Evolutionary conservation across 2,888 invertebrate genomes (phyloP).

Genomic region (Eupithecia subumbrata): DNA sequence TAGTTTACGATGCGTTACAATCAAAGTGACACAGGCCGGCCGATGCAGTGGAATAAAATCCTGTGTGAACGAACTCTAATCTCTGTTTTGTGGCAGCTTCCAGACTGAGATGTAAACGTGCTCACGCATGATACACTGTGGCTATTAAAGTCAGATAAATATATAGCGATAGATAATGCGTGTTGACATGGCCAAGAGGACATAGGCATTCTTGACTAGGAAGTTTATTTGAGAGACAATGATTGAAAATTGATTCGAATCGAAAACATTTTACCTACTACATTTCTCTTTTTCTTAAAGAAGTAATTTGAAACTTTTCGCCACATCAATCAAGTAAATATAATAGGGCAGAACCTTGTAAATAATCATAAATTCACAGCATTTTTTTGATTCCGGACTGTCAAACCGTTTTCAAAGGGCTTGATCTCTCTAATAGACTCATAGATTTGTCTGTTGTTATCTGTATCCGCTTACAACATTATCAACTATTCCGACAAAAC

Average conservation of each 20-base stretch:
- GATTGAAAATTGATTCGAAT: background rate
- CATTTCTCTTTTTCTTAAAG: background rate
- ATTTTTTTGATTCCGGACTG: background rate
- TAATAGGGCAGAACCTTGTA: background rate
- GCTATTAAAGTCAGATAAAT: conserved; percentile 46
- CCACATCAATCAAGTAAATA: background rate
- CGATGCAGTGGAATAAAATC: conserved; percentile 79
- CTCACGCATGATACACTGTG: conserved; percentile 66
- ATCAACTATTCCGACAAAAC: conserved; percentile 14
- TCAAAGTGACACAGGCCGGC: conserved; percentile 39
- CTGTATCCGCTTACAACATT: conserved; percentile 19
- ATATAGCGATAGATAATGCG: conserved; percentile 39
- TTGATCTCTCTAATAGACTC: conserved; percentile 11
- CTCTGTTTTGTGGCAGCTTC: conserved; percentile 80
- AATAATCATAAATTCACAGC: background rate
- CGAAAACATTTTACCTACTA: background rate
- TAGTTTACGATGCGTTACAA: conserved; percentile 10
- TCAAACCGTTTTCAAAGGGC: background rate
- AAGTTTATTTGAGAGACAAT: conserved; percentile 13
- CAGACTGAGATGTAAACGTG: conserved; percentile 72
- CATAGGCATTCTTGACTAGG: conserved; percentile 28
- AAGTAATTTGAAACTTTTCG: background rate
- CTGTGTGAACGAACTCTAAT: conserved; percentile 85
- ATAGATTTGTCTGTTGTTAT: conserved; percentile 19
- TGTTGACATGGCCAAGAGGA: conserved; percentile 44